phyloP scores from a whole-genome alignment of 2,113 vertebrate genomes.

The Emydura subglobosa region DNA sequence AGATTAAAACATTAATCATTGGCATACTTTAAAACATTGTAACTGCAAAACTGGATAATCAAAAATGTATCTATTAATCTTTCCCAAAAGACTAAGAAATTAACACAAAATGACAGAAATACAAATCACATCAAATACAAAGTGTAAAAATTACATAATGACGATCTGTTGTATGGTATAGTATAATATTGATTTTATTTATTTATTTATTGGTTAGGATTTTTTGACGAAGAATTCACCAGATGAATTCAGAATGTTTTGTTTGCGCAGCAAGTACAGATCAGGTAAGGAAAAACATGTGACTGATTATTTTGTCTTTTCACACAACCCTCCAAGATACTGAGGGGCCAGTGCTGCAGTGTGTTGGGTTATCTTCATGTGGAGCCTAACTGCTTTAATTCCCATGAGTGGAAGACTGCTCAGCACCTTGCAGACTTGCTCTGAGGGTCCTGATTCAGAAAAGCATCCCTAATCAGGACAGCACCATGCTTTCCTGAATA shows the following conservation, averaged over 20 bases:
- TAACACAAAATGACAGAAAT: neutral
- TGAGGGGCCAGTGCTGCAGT: rapidly evolving
- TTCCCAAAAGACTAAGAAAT: neutral
- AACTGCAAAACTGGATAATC: neutral
- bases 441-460: neutral
- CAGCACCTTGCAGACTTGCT: neutral
- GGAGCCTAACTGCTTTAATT: rapidly evolving
- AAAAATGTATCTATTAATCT: neutral
- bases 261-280: conserved; percentile 89
- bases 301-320: rapidly evolving
- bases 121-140: neutral
- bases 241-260: conserved; percentile 94
- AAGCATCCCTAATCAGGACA: neutral
- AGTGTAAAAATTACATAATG: neutral
- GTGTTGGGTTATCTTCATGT: neutral
- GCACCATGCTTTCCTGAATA: neutral
- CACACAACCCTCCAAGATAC: rapidly evolving
- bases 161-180: neutral
- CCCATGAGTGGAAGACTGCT: rapidly evolving
- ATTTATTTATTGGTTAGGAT: conserved; percentile 79
- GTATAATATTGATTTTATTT: neutral
- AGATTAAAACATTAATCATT: neutral
- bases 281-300: conserved; percentile 82
- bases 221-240: conserved; percentile 87
- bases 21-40: neutral